These are phyloP conservation scores for Peromyscus polionotus DNA, from an alignment of 2,113 vertebrate species.

Conservation along the genomic window DNA sequence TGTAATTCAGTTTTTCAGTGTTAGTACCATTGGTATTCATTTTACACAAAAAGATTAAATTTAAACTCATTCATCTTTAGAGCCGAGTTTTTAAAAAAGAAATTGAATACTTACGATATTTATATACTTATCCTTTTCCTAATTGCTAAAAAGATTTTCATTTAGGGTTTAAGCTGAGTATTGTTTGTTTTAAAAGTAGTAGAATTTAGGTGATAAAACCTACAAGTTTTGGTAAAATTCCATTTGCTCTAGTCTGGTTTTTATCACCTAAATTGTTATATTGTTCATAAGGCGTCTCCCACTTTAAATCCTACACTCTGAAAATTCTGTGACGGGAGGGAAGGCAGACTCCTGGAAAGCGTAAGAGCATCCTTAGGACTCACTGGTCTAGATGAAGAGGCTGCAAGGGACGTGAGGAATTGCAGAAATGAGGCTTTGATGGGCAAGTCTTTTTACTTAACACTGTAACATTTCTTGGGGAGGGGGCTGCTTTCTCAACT, in stretches of 20 bases:
- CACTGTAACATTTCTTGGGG: not conserved
- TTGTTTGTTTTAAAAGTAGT: not conserved
- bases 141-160: not conserved
- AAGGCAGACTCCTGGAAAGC: not conserved
- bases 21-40: not conserved
- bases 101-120: not conserved
- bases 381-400: not conserved
- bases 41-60: constrained; percentile 65
- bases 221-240: not conserved
- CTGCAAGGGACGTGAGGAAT: not conserved
- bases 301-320: not conserved
- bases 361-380: not conserved
- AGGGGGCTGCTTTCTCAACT: constrained; percentile 1
- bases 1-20: constrained; percentile 31
- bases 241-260: not conserved
- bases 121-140: constrained; percentile 21
- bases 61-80: constrained; percentile 35
- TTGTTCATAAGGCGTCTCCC: constrained; percentile 11
- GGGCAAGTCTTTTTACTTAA: not conserved
- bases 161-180: not conserved
- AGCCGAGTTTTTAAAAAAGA: not conserved
- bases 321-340: constrained; percentile 15
- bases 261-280: not conserved
- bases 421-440: not conserved
- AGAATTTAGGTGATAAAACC: not conserved